Base-by-base conservation (phyloP, 64 coral and sea anemone genomes). In the Dendronephthya gigantea region DNA sequence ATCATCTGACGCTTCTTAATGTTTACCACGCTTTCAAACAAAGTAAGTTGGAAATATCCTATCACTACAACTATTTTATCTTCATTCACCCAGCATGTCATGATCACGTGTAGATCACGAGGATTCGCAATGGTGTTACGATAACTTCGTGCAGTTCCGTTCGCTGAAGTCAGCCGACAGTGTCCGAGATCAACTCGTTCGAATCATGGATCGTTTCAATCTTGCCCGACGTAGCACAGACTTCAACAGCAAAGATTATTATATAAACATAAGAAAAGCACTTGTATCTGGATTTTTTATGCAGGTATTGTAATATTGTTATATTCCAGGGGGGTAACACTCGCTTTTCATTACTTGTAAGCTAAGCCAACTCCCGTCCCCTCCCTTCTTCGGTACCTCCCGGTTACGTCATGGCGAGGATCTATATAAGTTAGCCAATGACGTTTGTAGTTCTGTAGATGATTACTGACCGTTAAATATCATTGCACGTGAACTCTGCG, bases 11-110 rank as follows among this genome's bases (percentile, higher is more conserved):
- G 0, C 30, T 98, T 23, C 87, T 98, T 2, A 98, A 98, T 92
- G 95, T 98, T 49, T 98, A 93, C 48, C 95, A 98, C 87, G 95
- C 95, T 29, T 98, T 88, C 82, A 98, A 98, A 92, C 95, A 98
- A 55, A 98, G 95, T 98, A 58, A 98, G 95, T 98, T 58, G 14
- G 25, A 25, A 1, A 33, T 79, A 79, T 19, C 19, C 32, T 79
- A n/a, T 16, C 9, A 79, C 15, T 39, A 13, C 7, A 15, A 35
- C 16, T 79, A 6, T 33, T 36, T 12, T 0, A 79, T 28, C 36
- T 33, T 34, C 28, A 38, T 75, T 35, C 4, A 29, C 2, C 72
- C 15, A 9, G 30, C 9, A 39, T 79, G 0, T 79, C 15, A 35
- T 29, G 19, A 74, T 79, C 72, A 79, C 72, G 1, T 39, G 36